Conservation (phyloP, 2,888 invertebrate genomes). For the Bombylius discolor region DNA sequence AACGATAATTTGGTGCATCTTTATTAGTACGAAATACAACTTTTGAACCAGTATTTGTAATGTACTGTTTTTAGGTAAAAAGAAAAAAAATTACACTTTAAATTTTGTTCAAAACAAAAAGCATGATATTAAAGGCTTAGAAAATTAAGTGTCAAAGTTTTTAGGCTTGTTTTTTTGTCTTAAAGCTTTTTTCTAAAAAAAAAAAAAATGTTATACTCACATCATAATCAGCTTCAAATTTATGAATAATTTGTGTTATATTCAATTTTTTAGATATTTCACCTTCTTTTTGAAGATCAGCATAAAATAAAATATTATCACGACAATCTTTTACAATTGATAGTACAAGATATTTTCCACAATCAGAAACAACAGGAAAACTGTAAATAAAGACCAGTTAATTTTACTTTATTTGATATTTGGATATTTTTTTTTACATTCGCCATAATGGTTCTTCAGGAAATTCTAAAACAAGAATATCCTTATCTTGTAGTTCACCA, state of each 20-base stretch:
- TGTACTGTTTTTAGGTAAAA: constrained; percentile 48
- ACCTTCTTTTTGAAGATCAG: constrained; percentile 53
- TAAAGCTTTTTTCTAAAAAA: not conserved
- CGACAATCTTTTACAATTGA: constrained; percentile 77
- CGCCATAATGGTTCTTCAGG: constrained; percentile 85
- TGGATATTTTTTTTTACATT: constrained; percentile 43
- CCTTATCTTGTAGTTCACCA: constrained; percentile 73
- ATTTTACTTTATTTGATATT: not conserved
- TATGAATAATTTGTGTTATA: constrained; percentile 69
- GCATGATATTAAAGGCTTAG: no score
- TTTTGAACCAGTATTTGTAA: constrained; percentile 73
- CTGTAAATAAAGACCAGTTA: not conserved
- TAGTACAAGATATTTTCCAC: constrained; percentile 80
- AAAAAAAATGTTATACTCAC: constrained; percentile 34
- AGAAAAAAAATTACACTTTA: constrained; percentile 8
- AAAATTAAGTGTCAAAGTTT: no score
- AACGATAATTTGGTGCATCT: constrained; percentile 80
- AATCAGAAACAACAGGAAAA: constrained; percentile 67
- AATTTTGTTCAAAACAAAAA: no score
- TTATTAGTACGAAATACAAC: constrained; percentile 86
- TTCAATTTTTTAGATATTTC: constrained; percentile 51
- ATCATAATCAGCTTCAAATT: constrained; percentile 89
- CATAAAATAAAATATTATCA: constrained; percentile 79
- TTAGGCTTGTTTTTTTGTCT: no score
- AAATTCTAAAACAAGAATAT: constrained; percentile 79